Percentiles rank a stretch among this genome's conserved stretches.
Evolutionary conservation across 2,888 invertebrate species (phyloP).

Genomic region (Lasioglossum morio): DNA sequence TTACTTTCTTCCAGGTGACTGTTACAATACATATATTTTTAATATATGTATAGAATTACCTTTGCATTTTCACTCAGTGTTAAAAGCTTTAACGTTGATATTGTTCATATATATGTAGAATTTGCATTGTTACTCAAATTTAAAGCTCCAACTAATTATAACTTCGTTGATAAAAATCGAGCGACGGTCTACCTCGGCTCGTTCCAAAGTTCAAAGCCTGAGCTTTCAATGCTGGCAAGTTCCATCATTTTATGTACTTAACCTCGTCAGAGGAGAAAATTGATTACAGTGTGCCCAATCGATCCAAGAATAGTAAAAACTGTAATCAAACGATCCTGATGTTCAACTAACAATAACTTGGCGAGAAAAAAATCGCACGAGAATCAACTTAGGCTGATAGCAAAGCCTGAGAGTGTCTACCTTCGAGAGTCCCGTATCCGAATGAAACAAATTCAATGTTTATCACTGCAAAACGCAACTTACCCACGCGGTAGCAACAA

Average conservation of each 20-base stretch:
- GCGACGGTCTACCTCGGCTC: background rate
- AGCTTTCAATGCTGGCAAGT: background rate
- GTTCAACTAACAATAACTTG: background rate
- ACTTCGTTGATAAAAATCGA: background rate
- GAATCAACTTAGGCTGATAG: background rate
- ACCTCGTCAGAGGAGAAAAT: background rate
- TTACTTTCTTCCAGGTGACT: too few species aligned
- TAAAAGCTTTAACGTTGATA: too few species aligned
- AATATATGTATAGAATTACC: too few species aligned
- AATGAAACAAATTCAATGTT: background rate
- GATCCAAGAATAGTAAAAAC: background rate
- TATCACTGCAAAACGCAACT: background rate
- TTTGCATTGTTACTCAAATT: background rate
- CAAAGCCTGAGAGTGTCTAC: background rate
- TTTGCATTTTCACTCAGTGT: too few species aligned
- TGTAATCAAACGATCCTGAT: background rate
- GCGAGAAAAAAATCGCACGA: background rate
- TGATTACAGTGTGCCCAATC: background rate
- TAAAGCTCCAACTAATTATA: background rate
- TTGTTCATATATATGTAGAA: too few species aligned
- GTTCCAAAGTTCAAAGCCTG: background rate
- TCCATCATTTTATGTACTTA: background rate
- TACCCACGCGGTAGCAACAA: background rate
- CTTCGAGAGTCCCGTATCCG: background rate
- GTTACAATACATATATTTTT: too few species aligned